Percentiles rank a stretch among this genome's conserved stretches.
Evolutionary conservation across 2,888 invertebrate genomes (phyloP).

Genomic region (Drosophila antonietae): DNA sequence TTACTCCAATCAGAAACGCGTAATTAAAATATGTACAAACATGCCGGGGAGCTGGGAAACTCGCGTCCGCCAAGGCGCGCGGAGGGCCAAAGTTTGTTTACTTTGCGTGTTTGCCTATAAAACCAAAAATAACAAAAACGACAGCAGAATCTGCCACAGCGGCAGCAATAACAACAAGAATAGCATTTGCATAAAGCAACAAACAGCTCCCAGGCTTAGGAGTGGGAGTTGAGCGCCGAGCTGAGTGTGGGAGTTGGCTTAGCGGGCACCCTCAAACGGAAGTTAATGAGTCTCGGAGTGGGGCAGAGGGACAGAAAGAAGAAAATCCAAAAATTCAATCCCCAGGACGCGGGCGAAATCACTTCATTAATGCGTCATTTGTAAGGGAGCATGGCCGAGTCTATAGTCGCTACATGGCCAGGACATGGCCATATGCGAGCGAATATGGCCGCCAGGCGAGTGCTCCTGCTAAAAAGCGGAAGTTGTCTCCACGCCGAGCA

Average conservation of each 20-base stretch:
- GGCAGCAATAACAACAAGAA: constrained; percentile 64
- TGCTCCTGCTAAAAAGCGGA: constrained; percentile 56
- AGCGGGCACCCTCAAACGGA: constrained; percentile 63
- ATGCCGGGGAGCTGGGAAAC: constrained; percentile 54
- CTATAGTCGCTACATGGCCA: constrained; percentile 47
- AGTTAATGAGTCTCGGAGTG: constrained; percentile 66
- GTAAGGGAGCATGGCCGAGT: constrained; percentile 61
- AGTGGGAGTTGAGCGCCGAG: background rate
- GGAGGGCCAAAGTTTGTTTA: constrained; percentile 68
- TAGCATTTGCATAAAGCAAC: constrained; percentile 77
- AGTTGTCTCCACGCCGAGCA: constrained; percentile 63
- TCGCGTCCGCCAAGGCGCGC: constrained; percentile 26
- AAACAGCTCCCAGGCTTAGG: constrained; percentile 59
- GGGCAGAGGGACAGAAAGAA: constrained; percentile 18
- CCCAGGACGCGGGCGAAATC: constrained; percentile 74
- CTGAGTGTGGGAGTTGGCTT: constrained; percentile 4
- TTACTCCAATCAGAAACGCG: constrained; percentile 75
- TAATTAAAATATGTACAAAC: constrained; percentile 78
- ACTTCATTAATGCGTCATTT: constrained; percentile 84
- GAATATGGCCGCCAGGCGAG: constrained; percentile 45
- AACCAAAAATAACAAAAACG: constrained; percentile 63
- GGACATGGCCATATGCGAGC: constrained; percentile 50
- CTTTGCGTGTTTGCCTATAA: constrained; percentile 78
- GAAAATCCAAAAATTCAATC: constrained; percentile 55
- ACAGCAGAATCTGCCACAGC: constrained; percentile 31